Percentiles rank a stretch among this genome's conserved stretches.
Evolutionary conservation across 2,797 vertebrate species (phyloP).

Genomic region (Syngnathus acus): DNA sequence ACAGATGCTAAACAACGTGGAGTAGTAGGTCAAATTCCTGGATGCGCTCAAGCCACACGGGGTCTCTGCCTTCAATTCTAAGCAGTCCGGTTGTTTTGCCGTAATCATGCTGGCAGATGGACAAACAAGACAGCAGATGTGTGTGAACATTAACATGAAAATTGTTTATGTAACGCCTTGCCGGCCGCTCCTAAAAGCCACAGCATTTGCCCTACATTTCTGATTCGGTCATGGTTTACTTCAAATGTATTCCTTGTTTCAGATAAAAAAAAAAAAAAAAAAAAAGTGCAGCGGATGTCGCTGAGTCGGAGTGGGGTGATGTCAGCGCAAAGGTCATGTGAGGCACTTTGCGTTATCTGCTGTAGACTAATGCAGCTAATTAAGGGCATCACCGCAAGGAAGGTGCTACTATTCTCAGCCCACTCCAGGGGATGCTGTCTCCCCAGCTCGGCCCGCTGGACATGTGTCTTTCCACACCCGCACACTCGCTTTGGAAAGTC

Average conservation of each 20-base stretch:
- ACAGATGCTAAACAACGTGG: background rate
- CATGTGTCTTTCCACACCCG: constrained; percentile 16
- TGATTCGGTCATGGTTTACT: background rate
- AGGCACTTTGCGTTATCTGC: constrained; percentile 50
- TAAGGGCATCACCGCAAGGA: constrained; percentile 61
- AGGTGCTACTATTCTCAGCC: constrained; percentile 62
- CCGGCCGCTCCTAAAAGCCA: background rate
- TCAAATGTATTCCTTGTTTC: background rate
- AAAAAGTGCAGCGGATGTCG: background rate
- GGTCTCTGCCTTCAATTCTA: background rate
- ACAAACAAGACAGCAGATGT: constrained; percentile 5
- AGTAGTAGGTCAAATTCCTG: constrained; percentile 4
- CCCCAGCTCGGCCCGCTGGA: constrained; percentile 38
- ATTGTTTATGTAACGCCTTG: constrained; percentile 4
- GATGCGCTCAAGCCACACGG: background rate
- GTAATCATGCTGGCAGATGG: constrained; percentile 3
- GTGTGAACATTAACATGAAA: constrained; percentile 3
- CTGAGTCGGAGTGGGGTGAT: constrained; percentile 7
- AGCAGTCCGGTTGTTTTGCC: constrained; percentile 1
- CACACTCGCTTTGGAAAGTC: background rate
- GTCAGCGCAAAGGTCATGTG: constrained; percentile 31
- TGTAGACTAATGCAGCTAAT: constrained; percentile 65
- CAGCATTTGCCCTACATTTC: constrained; percentile 4
- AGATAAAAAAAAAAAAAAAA: background rate
- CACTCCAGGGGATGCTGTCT: constrained; percentile 53